These are phyloP conservation scores for Uria lomvia DNA, from an alignment of 2,113 vertebrate species.

Conservation along the genomic window DNA sequence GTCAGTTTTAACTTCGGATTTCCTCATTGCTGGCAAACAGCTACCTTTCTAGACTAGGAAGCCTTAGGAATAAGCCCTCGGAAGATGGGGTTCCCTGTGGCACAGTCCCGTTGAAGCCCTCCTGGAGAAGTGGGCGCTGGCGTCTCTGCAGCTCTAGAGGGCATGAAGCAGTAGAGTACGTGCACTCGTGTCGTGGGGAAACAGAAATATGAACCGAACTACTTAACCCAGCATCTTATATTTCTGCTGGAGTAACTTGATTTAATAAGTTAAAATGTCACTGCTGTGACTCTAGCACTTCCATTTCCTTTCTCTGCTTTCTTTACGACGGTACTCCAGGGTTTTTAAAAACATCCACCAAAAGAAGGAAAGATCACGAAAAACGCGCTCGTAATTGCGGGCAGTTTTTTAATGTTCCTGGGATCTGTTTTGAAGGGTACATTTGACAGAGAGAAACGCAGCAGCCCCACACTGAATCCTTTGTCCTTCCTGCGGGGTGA, in stretches of 20 bases:
- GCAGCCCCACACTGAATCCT: conserved; percentile 70
- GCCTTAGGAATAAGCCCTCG: not conserved
- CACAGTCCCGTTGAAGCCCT: not conserved
- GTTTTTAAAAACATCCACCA: not conserved
- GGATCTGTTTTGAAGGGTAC: conserved; percentile 55
- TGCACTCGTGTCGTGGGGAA: not conserved
- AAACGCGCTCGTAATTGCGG: not conserved
- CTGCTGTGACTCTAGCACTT: not conserved
- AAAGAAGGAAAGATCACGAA: not conserved
- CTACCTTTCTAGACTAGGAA: not conserved
- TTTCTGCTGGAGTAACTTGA: conserved; percentile 20
- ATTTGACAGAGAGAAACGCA: conserved; percentile 57
- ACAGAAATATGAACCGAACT: not conserved
- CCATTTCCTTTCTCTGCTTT: not conserved
- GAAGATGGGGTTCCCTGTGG: not conserved
- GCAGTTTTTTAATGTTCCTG: conserved; percentile 56
- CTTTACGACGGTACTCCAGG: not conserved
- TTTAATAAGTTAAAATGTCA: conserved; percentile 46
- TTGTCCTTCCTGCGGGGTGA: conserved; percentile 78
- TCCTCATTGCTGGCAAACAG: not conserved
- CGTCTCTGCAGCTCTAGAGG: not conserved
- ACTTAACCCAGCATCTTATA: not conserved
- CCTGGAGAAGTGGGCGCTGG: not conserved
- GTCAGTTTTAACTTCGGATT: not conserved
- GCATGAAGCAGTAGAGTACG: not conserved